Conservation (phyloP, 1,140 invertebrate species). For the Conopomorpha cramerella region DNA sequence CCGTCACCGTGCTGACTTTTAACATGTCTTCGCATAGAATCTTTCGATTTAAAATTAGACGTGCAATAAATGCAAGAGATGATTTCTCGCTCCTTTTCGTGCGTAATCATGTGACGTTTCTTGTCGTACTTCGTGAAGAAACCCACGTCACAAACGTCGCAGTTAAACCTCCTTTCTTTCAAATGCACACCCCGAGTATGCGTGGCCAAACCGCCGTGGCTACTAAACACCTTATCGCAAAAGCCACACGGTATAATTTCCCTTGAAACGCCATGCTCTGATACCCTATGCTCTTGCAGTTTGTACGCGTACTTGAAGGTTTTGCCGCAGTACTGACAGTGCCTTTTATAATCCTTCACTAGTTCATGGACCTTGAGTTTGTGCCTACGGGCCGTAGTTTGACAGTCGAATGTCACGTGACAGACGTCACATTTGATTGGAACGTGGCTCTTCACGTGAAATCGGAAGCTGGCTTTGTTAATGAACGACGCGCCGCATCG, state of each 20-base stretch:
- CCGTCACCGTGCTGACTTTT: conserved; percentile 11
- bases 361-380: conserved; percentile 13
- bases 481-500: conserved; percentile 17
- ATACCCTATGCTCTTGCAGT: conserved; percentile 15
- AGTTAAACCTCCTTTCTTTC: conserved; percentile 14
- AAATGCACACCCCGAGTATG: conserved; percentile 17
- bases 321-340: conserved; percentile 16
- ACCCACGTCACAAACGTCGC: conserved; percentile 12
- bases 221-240: conserved; percentile 13
- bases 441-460: conserved; percentile 12
- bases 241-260: conserved; percentile 6
- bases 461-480: conserved; percentile 12
- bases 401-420: conserved; percentile 10
- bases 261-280: conserved; percentile 15
- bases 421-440: conserved; percentile 18
- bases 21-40: conserved; percentile 17
- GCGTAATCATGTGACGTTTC: conserved; percentile 14
- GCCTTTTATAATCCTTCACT: conserved; percentile 6
- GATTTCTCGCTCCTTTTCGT: conserved; percentile 14
- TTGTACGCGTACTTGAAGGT: conserved; percentile 17
- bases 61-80: conserved; percentile 18
- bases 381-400: conserved; percentile 11
- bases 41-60: conserved; percentile 18
- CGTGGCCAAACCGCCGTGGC: conserved; percentile 6
- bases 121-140: conserved; percentile 21